Evolutionary conservation across 2,888 invertebrate genomes (phyloP).

Genomic region (Archips crataeganus): DNA sequence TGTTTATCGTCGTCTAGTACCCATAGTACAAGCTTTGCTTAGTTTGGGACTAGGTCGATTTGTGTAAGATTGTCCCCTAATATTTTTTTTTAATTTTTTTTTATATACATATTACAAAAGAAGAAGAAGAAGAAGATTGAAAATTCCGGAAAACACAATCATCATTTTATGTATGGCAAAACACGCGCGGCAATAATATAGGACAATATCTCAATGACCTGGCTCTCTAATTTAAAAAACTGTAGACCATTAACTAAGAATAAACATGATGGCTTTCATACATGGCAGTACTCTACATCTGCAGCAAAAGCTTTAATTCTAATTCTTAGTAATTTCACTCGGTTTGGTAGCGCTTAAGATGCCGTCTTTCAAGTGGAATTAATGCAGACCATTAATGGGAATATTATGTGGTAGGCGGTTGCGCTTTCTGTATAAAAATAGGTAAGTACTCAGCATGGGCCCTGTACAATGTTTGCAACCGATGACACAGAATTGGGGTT

Average conservation of each 20-base stretch:
- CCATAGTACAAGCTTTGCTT: too few species aligned
- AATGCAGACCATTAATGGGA: slow-evolving; percentile 14
- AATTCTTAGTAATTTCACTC: slow-evolving; percentile 31
- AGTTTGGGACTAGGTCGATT: too few species aligned
- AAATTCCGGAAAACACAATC: too few species aligned
- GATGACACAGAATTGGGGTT: neutral
- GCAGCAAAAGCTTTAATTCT: slow-evolving; percentile 12
- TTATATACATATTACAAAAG: too few species aligned
- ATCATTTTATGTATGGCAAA: too few species aligned
- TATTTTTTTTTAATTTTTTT: too few species aligned
- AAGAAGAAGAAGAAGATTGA: too few species aligned
- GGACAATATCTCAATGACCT: too few species aligned
- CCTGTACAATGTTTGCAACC: neutral
- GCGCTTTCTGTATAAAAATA: slow-evolving; percentile 15
- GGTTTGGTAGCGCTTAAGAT: slow-evolving; percentile 33
- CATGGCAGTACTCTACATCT: slow-evolving; percentile 3
- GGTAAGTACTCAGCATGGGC: neutral
- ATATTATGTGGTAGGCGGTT: neutral
- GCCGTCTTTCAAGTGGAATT: slow-evolving; percentile 30
- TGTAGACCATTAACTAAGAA: slow-evolving; percentile 1
- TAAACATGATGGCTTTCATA: slow-evolving; percentile 8
- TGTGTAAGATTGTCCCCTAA: too few species aligned
- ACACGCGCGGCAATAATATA: too few species aligned
- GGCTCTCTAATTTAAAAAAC: slow-evolving; percentile 9
- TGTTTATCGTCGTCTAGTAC: too few species aligned